Conservation (phyloP, 2,888 invertebrate species). For the Minunthozetes semirufus region DNA sequence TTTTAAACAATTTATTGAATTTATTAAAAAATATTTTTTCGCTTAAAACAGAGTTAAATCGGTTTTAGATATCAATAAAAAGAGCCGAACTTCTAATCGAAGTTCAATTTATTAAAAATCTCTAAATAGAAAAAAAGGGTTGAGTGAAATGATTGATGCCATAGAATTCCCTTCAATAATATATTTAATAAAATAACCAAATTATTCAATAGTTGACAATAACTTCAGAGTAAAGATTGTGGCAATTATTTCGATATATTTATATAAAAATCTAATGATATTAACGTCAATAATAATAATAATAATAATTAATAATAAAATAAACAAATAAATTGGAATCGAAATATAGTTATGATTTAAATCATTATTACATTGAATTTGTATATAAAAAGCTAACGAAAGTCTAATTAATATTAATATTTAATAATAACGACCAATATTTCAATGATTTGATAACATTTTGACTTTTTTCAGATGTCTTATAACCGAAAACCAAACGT, state of each 20-base stretch:
- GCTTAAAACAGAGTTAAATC: neutral
- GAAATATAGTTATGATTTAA: constrained; percentile 1
- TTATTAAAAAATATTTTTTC: neutral
- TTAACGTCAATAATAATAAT: neutral
- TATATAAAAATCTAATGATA: constrained; percentile 12
- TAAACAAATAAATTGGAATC: constrained; percentile 12
- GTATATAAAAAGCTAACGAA: constrained; percentile 9
- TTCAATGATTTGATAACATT: neutral
- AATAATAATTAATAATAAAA: constrained; percentile 2
- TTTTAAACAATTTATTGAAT: neutral
- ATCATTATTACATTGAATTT: neutral
- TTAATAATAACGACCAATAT: neutral
- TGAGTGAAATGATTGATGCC: neutral
- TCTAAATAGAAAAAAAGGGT: neutral
- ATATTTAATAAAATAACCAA: constrained; percentile 2
- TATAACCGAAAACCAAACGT: neutral
- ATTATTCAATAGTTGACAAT: neutral
- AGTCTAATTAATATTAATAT: neutral
- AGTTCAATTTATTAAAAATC: no score
- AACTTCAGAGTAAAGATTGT: neutral
- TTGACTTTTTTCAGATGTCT: constrained; percentile 3
- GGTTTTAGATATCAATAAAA: no score
- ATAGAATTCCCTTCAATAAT: neutral
- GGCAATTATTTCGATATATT: neutral
- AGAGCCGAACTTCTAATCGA: no score